Conservation (phyloP, 2,888 invertebrate genomes). For the Platerodrilus igneus region DNA sequence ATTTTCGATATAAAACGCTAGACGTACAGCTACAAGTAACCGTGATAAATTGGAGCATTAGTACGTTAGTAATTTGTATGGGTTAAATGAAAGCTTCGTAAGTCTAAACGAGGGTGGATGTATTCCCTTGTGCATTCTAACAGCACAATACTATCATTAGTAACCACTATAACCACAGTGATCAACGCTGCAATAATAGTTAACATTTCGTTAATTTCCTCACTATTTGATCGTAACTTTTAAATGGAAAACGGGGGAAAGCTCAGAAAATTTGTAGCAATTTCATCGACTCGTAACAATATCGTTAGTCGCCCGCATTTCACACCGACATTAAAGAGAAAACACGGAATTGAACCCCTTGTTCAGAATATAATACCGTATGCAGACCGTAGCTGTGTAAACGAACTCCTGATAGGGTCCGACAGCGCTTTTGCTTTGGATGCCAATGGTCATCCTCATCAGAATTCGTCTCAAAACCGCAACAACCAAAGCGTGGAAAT, state of each 20-base stretch:
- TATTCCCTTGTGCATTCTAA: slow-evolving; percentile 19
- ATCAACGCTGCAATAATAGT: slow-evolving; percentile 33
- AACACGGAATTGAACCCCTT: slow-evolving; percentile 28
- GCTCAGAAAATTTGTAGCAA: slow-evolving; percentile 12
- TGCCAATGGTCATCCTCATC: slow-evolving; percentile 24
- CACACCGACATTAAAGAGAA: slow-evolving; percentile 34
- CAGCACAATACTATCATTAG: slow-evolving; percentile 35
- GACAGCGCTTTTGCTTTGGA: slow-evolving; percentile 20
- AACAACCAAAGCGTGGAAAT: slow-evolving; percentile 25
- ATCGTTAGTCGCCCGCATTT: slow-evolving; percentile 42
- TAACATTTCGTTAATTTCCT: slow-evolving; percentile 31
- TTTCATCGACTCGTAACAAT: slow-evolving; percentile 32
- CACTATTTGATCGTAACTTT: slow-evolving; percentile 28
- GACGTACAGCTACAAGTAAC: no score
- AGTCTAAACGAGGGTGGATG: slow-evolving; percentile 17
- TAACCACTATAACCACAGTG: slow-evolving; percentile 31
- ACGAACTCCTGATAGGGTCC: slow-evolving; percentile 32
- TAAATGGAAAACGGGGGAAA: slow-evolving; percentile 9
- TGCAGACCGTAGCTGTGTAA: slow-evolving; percentile 36
- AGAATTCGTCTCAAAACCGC: slow-evolving; percentile 20
- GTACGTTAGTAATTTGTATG: no score
- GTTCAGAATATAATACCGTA: slow-evolving; percentile 36
- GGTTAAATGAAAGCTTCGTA: slow-evolving; percentile 7
- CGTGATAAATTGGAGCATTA: no score
- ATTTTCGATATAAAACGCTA: no score